Evolutionary conservation across 1,140 invertebrate species (phyloP), one percentile per base, ranked within the genome.

Genomic region (Lordiphosa mommai): DNA sequence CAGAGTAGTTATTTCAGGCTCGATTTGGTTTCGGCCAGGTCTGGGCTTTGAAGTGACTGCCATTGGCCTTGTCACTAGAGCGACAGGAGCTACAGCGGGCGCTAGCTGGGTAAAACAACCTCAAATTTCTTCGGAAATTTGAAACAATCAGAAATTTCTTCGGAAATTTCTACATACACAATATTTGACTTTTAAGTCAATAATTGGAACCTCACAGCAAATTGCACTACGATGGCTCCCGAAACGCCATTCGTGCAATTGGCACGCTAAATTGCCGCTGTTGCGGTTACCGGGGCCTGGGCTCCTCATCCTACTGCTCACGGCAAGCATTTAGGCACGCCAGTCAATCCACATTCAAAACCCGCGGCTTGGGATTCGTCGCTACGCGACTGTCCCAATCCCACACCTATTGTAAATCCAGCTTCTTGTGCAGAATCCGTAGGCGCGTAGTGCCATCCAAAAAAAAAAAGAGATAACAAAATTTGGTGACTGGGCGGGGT

Each of bases 211-310:
- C n/a, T n/a, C n/a, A n/a, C n/a, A 4, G 32, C 12, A 68, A 55
- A 84, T 72, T 27, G 76, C 61, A 84, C 77, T 52, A 76, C 77
- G 40, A 84, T 64, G 76, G 76, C 76, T 82, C 61, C 12, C 23
- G 30, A 59, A 20, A 63, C 76, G 76, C 77, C 67, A 68, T 82
- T 43, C 71, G 66, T 84, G 76, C 77, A 44, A 63, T 80, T 80
- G 76, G 71, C 77, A 84, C 51, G 76, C 36, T 58, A 60, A 72
- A 43, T 46, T 64, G 61, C 27, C 47, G n/a, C 10, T 12, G n/a
- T 9, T 46, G 12, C 27, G 9, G 12, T 57, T 16, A 36, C 36
- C 23, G 49, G 58, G 47, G 57, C 17, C 49, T 44, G 43, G 49
- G 47, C 58, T 57, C 58, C 49, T n/a, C 34, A 44, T 38, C 16